Evolutionary conservation across 2,888 invertebrate genomes (phyloP).

Genomic region (Cryptophagus acutangulus): DNA sequence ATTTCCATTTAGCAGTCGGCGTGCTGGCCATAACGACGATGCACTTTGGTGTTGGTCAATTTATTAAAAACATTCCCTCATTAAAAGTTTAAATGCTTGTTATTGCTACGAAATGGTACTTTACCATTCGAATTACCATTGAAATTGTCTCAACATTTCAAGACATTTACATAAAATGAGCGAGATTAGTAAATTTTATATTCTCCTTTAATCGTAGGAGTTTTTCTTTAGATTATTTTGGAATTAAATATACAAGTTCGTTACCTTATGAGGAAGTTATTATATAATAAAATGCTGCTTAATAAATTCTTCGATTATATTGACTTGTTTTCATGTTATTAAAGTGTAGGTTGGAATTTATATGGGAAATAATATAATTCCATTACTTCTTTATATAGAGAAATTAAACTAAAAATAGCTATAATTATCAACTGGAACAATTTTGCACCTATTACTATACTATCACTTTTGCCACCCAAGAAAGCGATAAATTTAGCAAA

Average conservation of each 20-base stretch:
- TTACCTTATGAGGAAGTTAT: not conserved
- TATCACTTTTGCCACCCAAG: too few species aligned
- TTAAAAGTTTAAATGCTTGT: not conserved
- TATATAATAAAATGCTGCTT: not conserved
- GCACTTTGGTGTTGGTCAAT: slow-evolving; percentile 2
- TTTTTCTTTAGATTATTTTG: not conserved
- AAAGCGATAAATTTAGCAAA: too few species aligned
- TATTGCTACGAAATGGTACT: not conserved
- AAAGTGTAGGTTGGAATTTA: slow-evolving; percentile 1
- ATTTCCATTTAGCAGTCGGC: slow-evolving; percentile 1
- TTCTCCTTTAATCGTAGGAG: too few species aligned
- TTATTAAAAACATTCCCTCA: not conserved
- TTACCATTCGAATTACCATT: not conserved
- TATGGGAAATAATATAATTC: too few species aligned
- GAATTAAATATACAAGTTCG: not conserved
- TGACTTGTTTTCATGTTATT: slow-evolving; percentile 1
- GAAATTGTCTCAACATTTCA: not conserved
- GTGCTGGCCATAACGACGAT: not conserved
- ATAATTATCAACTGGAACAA: too few species aligned
- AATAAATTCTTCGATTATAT: not conserved
- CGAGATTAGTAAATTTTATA: too few species aligned
- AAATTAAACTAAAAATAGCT: too few species aligned
- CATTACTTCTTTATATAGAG: too few species aligned
- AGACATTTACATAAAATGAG: too few species aligned
- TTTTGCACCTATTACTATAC: too few species aligned